A percentile compares a stretch with the other conserved stretches of the same genome.
phyloP scores from a whole-genome alignment of 2,797 vertebrate species.

The Arnoldichthys spilopterus region DNA sequence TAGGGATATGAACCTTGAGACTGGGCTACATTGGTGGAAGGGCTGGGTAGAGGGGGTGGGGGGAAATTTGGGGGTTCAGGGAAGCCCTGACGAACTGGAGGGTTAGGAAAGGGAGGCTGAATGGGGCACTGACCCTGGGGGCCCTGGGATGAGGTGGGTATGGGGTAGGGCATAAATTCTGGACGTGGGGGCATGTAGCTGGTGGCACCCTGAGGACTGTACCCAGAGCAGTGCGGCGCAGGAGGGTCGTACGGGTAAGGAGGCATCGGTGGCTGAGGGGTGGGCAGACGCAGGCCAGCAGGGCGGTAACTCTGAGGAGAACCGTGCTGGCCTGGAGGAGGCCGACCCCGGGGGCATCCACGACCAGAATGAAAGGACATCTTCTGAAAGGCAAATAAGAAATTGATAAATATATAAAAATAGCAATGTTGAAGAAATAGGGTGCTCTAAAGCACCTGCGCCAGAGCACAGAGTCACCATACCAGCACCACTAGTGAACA shows the following conservation, averaged over 20 bases:
- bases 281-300: constrained; percentile 81
- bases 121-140: constrained; percentile 81
- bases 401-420: no score
- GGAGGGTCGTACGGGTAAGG: constrained; percentile 86
- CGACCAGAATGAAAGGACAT: constrained; percentile 93
- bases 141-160: constrained; percentile 78
- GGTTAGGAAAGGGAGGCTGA: constrained; percentile 83
- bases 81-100: constrained; percentile 84
- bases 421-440: no score
- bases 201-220: constrained; percentile 76
- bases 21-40: constrained; percentile 71
- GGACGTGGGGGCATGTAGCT: constrained; percentile 82
- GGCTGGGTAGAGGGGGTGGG: constrained; percentile 83
- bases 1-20: constrained; percentile 86
- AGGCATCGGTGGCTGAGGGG: constrained; percentile 81
- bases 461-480: no score
- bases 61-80: constrained; percentile 89
- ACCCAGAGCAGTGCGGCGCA: constrained; percentile 72
- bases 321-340: constrained; percentile 79
- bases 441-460: no score
- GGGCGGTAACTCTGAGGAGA: constrained; percentile 83
- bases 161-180: constrained; percentile 89
- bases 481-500: no score
- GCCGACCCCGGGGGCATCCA: constrained; percentile 83
- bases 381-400: constrained; percentile 20